Conservation (phyloP, 2,113 vertebrate genomes). For the Theropithecus gelada region DNA sequence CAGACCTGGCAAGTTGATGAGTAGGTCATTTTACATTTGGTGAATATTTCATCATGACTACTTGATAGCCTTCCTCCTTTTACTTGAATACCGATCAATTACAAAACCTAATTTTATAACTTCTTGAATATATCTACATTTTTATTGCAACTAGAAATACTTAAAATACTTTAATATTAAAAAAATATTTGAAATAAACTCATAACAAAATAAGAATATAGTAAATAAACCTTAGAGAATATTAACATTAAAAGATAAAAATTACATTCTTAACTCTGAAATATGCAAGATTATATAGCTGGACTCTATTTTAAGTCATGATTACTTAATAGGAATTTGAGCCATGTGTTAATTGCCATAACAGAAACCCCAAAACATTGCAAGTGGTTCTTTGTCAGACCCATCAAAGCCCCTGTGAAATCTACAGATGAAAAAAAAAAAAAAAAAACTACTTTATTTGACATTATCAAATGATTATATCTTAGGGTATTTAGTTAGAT, state of each 20-base stretch:
- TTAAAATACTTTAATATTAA: neutral
- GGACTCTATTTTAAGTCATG: conserved; percentile 9
- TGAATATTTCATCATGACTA: conserved; percentile 59
- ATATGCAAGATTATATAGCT: neutral
- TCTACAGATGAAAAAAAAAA: neutral
- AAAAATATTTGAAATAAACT: conserved; percentile 15
- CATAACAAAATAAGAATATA: conserved; percentile 8
- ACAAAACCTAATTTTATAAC: conserved; percentile 32
- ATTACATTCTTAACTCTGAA: conserved; percentile 9
- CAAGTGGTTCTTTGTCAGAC: neutral
- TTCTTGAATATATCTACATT: neutral
- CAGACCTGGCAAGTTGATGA: conserved; percentile 26
- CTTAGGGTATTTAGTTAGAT: neutral
- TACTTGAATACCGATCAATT: conserved; percentile 23
- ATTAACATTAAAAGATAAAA: conserved; percentile 16
- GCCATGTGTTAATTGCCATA: neutral
- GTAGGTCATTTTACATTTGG: neutral
- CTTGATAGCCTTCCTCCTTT: conserved; percentile 54
- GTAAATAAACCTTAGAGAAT: neutral
- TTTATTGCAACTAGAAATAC: conserved; percentile 20
- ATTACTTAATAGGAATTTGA: neutral
- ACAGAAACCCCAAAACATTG: neutral
- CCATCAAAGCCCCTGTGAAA: neutral
- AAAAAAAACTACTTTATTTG: neutral
- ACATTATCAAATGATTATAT: neutral